These are phyloP conservation scores for Anas georgica DNA, from an alignment of 2,797 vertebrate species.

Conservation along the genomic window DNA sequence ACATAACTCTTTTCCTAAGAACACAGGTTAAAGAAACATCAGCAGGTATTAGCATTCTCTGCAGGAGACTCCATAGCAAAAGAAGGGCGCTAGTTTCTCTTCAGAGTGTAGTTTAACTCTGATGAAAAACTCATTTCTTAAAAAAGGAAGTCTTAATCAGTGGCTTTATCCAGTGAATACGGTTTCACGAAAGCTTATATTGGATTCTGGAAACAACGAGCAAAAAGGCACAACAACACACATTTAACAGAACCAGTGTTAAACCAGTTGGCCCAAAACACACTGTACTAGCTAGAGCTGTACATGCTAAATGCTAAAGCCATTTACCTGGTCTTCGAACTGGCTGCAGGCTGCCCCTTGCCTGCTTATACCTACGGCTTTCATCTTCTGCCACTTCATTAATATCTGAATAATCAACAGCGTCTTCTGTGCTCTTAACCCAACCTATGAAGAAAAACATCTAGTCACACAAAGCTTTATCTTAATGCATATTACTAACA, in stretches of 20 bases:
- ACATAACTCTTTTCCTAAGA: not conserved
- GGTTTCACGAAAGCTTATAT: not conserved
- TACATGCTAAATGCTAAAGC: not conserved
- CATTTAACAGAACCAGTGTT: not conserved
- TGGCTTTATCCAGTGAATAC: not conserved
- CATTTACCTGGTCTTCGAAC: conserved; percentile 84
- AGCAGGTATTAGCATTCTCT: not conserved
- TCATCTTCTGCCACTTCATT: conserved; percentile 98
- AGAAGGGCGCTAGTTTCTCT: not conserved
- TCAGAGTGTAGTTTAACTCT: not conserved
- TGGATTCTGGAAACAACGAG: not conserved
- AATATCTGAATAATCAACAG: conserved; percentile 98
- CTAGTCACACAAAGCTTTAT: not conserved
- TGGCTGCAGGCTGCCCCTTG: conserved; percentile 90
- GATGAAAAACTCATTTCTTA: not conserved
- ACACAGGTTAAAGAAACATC: not conserved
- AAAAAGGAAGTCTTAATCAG: not conserved
- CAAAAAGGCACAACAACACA: not conserved
- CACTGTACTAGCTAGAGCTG: not conserved
- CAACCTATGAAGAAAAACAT: conserved; percentile 81
- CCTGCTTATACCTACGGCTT: conserved; percentile 92
- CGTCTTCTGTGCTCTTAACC: conserved; percentile 97
- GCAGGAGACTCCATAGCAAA: not conserved
- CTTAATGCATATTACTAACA: not conserved
- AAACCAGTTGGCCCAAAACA: not conserved